Percentiles rank a stretch among this genome's conserved stretches.
Evolutionary conservation across 53 echinoderm and acorn worm genomes (phyloP).

Genomic region (Stichopus horrens): DNA sequence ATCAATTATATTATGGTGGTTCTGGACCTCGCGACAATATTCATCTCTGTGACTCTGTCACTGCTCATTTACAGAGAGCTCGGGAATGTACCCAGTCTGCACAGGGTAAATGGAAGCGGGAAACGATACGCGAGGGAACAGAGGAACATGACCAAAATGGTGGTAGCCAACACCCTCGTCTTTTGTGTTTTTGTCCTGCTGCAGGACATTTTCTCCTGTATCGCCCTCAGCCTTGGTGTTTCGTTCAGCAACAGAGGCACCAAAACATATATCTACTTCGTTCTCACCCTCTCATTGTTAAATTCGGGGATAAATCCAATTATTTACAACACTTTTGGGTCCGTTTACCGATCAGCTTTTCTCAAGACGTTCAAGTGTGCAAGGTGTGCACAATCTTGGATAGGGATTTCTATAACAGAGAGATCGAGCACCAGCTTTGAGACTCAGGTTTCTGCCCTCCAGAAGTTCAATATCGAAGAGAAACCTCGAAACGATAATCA

Average conservation of each 20-base stretch:
- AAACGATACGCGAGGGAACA: not conserved
- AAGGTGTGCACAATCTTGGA: not conserved
- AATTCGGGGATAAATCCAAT: not conserved
- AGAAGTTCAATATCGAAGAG: slow-evolving; percentile 16
- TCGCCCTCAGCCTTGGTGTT: not conserved
- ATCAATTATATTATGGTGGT: not conserved
- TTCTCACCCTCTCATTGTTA: not conserved
- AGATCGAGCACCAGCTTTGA: slow-evolving; percentile 17
- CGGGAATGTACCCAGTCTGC: not conserved
- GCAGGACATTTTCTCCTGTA: not conserved
- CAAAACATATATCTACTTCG: not conserved
- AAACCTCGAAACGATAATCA: not conserved
- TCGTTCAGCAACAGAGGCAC: not conserved
- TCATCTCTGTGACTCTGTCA: not conserved
- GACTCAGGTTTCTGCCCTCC: slow-evolving; percentile 16
- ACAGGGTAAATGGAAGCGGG: not conserved
- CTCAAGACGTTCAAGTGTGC: not conserved
- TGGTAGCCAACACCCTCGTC: not conserved
- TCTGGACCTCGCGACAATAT: not conserved
- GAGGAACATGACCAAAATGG: not conserved
- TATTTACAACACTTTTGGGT: slow-evolving; percentile 5
- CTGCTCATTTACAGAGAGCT: not conserved
- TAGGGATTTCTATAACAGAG: not conserved
- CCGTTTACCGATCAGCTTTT: slow-evolving; percentile 1
- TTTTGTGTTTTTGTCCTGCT: not conserved